Evolutionary conservation across 2,113 vertebrate species (phyloP).

Genomic region (Trogon melanurus): DNA sequence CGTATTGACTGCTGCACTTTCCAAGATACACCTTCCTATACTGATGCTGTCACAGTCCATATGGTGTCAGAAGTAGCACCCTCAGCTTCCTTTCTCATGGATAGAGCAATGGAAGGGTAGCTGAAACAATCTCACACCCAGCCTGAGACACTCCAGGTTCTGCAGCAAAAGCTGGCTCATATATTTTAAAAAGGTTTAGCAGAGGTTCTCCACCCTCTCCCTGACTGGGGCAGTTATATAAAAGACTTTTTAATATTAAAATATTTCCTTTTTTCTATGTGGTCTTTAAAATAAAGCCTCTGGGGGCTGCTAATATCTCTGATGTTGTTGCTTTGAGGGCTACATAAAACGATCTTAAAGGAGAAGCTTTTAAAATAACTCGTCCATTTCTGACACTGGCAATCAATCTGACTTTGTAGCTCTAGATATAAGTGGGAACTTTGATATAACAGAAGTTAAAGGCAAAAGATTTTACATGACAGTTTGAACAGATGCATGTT

Average conservation of each 20-base stretch:
- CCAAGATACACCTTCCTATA: neutral
- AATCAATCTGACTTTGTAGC: constrained; percentile 49
- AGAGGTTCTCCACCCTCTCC: neutral
- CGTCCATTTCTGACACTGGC: neutral
- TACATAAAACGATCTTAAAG: constrained; percentile 49
- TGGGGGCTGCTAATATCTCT: constrained; percentile 49
- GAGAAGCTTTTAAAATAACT: constrained; percentile 40
- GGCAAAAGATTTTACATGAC: constrained; percentile 25
- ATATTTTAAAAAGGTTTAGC: constrained; percentile 4
- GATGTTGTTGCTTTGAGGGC: constrained; percentile 57
- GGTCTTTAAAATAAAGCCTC: constrained; percentile 59
- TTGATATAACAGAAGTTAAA: constrained; percentile 42
- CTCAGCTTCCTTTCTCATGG: neutral
- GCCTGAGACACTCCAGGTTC: neutral
- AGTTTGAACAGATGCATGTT: constrained; percentile 9
- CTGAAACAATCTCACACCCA: neutral
- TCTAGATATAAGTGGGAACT: constrained; percentile 3
- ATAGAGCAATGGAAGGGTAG: neutral
- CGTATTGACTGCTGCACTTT: constrained; percentile 32
- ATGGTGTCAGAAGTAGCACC: neutral
- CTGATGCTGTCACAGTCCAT: neutral
- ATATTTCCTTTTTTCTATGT: constrained; percentile 58
- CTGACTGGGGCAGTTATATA: neutral
- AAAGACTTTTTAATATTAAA: constrained; percentile 62
- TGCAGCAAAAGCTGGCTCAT: neutral